phyloP scores from a whole-genome alignment of 2,888 invertebrate genomes.

The Steromphala cineraria region DNA sequence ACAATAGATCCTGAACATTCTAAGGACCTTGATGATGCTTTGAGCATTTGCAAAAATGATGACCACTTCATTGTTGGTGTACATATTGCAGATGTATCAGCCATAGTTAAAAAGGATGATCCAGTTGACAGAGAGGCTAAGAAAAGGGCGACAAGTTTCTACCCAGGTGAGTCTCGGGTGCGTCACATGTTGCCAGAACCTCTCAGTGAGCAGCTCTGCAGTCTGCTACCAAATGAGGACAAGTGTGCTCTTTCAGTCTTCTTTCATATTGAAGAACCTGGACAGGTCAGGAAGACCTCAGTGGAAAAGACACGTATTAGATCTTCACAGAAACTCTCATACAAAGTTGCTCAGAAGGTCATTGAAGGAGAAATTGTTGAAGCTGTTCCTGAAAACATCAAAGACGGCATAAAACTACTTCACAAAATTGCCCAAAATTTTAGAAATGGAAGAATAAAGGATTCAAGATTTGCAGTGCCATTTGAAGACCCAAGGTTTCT shows the following conservation, averaged over 20 bases:
- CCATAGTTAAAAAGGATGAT: conserved; percentile 37
- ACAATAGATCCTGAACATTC: conserved; percentile 48
- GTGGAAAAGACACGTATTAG: conserved; percentile 37
- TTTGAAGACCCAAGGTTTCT: conserved; percentile 29
- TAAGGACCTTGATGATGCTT: conserved; percentile 48
- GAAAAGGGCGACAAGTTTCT: conserved; percentile 40
- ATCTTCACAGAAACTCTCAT: conserved; percentile 42
- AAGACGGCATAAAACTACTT: conserved; percentile 29
- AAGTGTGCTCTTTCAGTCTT: conserved; percentile 55
- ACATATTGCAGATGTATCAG: conserved; percentile 50
- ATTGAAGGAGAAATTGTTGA: conserved; percentile 23
- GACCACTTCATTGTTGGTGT: conserved; percentile 40
- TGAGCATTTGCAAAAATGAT: conserved; percentile 33
- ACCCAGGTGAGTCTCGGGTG: conserved; percentile 28
- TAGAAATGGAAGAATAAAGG: conserved; percentile 28
- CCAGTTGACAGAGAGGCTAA: conserved; percentile 45
- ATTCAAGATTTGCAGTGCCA: conserved; percentile 34
- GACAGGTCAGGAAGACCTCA: conserved; percentile 26
- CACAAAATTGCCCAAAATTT: conserved; percentile 32
- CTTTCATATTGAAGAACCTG: conserved; percentile 39
- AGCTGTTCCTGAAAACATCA: neutral
- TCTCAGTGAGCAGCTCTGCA: conserved; percentile 47
- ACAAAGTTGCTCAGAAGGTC: conserved; percentile 47
- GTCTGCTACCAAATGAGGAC: conserved; percentile 44
- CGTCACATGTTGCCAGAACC: conserved; percentile 49